These are phyloP conservation scores for Galaxea fascicularis DNA, from an alignment of 92 coral and sea anemone species.

Conservation along the genomic window DNA sequence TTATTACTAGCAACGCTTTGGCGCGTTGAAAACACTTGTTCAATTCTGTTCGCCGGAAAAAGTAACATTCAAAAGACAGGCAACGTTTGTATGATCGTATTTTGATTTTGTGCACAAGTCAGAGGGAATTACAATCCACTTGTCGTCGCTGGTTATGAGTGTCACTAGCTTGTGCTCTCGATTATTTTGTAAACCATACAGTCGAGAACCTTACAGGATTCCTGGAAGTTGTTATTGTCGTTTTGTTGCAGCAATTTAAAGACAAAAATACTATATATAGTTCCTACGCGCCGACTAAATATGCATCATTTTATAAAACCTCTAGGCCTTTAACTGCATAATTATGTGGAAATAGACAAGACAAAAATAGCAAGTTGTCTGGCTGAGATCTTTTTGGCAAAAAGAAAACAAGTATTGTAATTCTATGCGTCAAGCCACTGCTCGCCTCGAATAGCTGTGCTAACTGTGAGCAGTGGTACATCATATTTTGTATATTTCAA, in stretches of 20 bases:
- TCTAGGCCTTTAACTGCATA: not conserved
- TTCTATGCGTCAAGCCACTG: no score
- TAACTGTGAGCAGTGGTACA: no score
- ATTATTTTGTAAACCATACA: not conserved
- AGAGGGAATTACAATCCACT: not conserved
- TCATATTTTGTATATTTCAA: no score
- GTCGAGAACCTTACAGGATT: not conserved
- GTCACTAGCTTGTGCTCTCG: not conserved
- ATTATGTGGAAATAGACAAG: not conserved
- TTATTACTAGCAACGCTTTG: not conserved
- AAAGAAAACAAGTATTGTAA: no score
- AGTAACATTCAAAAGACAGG: no score
- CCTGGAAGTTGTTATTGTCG: not conserved
- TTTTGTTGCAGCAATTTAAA: not conserved
- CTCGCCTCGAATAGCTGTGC: no score
- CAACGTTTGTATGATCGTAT: no score
- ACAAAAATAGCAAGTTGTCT: no score
- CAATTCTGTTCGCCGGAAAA: no score
- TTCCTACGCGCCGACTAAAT: conserved; percentile 5
- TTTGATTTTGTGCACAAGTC: not conserved
- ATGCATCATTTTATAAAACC: not conserved
- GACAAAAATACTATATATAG: not conserved
- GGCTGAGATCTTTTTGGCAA: no score
- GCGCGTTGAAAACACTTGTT: no score
- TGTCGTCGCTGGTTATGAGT: not conserved